Conservation (phyloP, 2,797 vertebrate species). For the Anguilla obscura region DNA sequence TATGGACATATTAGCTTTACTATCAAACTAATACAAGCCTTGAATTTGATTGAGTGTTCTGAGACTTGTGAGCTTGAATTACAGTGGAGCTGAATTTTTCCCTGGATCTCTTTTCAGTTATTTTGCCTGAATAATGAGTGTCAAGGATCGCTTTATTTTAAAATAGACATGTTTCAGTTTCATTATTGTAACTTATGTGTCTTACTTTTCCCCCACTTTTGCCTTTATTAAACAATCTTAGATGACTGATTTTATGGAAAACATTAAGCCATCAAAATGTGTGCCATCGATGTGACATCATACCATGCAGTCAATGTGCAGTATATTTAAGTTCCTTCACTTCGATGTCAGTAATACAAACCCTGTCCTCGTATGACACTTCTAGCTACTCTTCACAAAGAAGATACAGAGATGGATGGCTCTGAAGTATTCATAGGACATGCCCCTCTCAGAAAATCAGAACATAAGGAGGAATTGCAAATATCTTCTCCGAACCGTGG, state of each 20-base stretch:
- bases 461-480: neutral
- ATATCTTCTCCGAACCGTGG: neutral
- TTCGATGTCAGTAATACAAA: neutral
- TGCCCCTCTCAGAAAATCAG: neutral
- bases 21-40: neutral
- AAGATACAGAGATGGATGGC: neutral
- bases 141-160: neutral
- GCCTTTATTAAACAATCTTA: no score
- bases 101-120: neutral
- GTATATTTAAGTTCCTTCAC: neutral
- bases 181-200: neutral
- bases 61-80: neutral
- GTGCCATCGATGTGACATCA: neutral
- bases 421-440: neutral
- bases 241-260: no score
- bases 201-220: neutral
- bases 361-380: neutral
- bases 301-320: neutral
- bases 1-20: neutral
- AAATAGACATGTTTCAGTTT: neutral
- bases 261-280: neutral
- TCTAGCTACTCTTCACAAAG: neutral
- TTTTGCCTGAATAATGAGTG: neutral
- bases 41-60: neutral
- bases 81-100: neutral